Evolutionary conservation across 2,888 invertebrate genomes (phyloP), one percentile per base, ranked within the genome.

Genomic region (Eupithecia tripunctaria): DNA sequence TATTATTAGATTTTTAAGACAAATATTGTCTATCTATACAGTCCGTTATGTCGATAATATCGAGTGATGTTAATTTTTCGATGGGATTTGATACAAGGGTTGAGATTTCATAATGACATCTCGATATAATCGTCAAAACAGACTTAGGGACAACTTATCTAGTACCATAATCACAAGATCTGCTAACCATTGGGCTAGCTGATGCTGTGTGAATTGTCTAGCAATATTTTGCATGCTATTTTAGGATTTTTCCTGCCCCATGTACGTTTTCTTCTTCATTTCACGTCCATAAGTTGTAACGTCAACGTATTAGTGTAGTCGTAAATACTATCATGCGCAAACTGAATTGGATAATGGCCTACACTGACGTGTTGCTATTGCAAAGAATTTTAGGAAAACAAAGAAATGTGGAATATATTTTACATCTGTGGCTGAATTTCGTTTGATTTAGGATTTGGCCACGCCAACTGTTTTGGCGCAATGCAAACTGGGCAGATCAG

Each of bases 261-360:
- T 32, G 32, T 8, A 36, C 8, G 10, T 8, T 36, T 36, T 29
- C 3, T 15, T 7, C 15, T 18, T 18, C n/a, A 47, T 21, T 47
- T 41, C 14, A 1, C n/a, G 65, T 74, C 71, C 59, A 72, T 38
- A 5, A 3, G 36, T 25, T 72, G 38, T 15, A 56, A 60, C 12
- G 15, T 60, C 60, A 43, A 65, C 64, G 71, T 7, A 27, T 56
- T 76, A 73, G 70, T 67, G 70, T 71, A 71, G 69, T 73, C 76
- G 68, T 76, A 73, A 76, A 76, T 73, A 72, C 71, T 76, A 72
- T 72, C 69, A 72, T 74, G 74, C 74, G 74, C 74, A 70, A 74
- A 74, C 71, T 67, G 74, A 78, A 78, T 80, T 74, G 78, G 70
- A 77, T 78, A 78, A 79, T 79, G 71, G 77, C 72, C 73, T 73